phyloP scores from a whole-genome alignment of 2,113 vertebrate genomes.

The Gracilinanus agilis region DNA sequence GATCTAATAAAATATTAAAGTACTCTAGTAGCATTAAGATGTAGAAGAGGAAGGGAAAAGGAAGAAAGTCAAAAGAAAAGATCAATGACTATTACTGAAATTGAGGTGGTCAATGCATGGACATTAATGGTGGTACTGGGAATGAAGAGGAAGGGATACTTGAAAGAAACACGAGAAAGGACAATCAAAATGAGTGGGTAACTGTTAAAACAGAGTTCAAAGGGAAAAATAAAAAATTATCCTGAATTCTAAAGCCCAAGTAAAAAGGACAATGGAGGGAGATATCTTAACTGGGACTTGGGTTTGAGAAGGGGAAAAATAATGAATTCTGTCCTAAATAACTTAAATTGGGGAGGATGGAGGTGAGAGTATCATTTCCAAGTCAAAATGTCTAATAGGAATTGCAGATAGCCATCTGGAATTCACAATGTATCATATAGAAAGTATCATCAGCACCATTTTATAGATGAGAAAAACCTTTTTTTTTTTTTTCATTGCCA shows the following conservation, averaged over 20 bases:
- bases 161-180: not conserved
- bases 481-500: not conserved
- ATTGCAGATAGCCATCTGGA: not conserved
- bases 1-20: not conserved
- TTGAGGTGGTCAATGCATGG: not conserved
- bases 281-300: not conserved
- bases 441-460: not conserved
- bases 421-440: not conserved
- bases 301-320: not conserved
- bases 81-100: not conserved
- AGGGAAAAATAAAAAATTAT: not conserved
- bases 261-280: not conserved
- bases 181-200: not conserved
- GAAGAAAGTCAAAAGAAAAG: too few species aligned
- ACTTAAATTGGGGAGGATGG: not conserved
- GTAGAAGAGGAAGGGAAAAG: too few species aligned
- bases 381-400: not conserved
- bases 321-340: not conserved
- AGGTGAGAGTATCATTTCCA: not conserved
- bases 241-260: not conserved
- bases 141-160: not conserved
- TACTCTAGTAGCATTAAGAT: too few species aligned
- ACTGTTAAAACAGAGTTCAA: not conserved
- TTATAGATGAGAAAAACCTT: not conserved
- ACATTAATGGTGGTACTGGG: not conserved